Evolutionary conservation across 2,113 vertebrate genomes (phyloP), one percentile per base, ranked within the genome.

Genomic region (Chaenogobius annularis): DNA sequence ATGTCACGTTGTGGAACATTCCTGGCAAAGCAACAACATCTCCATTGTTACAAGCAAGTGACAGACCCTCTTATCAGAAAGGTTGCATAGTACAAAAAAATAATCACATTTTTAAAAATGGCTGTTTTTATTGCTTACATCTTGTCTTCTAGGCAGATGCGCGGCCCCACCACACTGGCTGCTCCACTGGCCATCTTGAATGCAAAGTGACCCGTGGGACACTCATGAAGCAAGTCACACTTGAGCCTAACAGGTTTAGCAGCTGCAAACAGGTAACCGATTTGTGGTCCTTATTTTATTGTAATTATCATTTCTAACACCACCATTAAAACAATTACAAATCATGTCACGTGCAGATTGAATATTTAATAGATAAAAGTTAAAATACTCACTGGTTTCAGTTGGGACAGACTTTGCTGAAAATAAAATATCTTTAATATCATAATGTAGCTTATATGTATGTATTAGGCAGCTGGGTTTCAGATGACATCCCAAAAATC

Each of bases 171-270:
- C 40, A 98, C 96, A 20, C 95, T 98, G 0, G 97, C 98, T 26
- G 98, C 98, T 75, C 98, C 98, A 65, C 97, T 99, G 77, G 95
- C 90, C 91, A 99, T 95, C 92, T 98, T 98, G 87, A 99, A 99
- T 68, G 96, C 91, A 79, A 98, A 97, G 88, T 98, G 95, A 31
- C 93, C 94, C n/a, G 84, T 81, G 5, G 97, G 96, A 87, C 98
- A 99, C 14, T 92, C 75, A 87, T 96, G 98, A 23, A 95, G 94
- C 74, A 98, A 93, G 0, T 94, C 94, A 79, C 98, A 99, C 85
- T 97, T 97, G 75, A 95, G 83, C 69, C 83, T 93, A 14, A 88
- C 71, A 44, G 93, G 92, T 50, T 93, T 96, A 35, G 93, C 92
- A 59, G 93, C 96, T 97, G 92, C 43, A 47, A 31, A 89, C 70